Evolutionary conservation across 1,140 invertebrate genomes (phyloP).

Genomic region (Orussus abietinus): DNA sequence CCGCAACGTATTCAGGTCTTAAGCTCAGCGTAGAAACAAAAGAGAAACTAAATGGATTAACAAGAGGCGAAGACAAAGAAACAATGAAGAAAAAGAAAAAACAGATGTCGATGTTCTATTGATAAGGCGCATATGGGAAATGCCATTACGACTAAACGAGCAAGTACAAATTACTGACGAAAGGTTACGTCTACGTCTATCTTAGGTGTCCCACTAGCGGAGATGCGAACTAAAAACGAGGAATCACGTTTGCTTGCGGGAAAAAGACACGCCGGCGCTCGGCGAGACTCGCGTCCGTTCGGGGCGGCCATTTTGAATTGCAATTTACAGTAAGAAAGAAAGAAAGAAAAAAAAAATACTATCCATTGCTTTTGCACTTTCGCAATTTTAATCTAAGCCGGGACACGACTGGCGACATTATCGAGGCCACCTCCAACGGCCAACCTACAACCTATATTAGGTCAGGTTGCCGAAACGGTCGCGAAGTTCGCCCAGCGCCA

Average conservation of each 20-base stretch:
- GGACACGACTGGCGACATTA: too few relatives aligned
- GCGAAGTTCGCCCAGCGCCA: too few relatives aligned
- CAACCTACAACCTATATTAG: too few relatives aligned
- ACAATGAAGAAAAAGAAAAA: slow-evolving; percentile 28
- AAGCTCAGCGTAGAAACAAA: slow-evolving; percentile 36
- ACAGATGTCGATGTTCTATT: slow-evolving; percentile 42
- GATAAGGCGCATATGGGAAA: slow-evolving; percentile 28
- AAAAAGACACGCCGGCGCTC: too few relatives aligned
- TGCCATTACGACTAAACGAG: slow-evolving; percentile 51
- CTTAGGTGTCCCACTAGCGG: slow-evolving; percentile 31
- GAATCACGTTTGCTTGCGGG: too few relatives aligned
- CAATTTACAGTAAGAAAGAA: too few relatives aligned
- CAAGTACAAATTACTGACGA: slow-evolving; percentile 53
- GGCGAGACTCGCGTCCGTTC: too few relatives aligned
- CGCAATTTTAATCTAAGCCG: background rate
- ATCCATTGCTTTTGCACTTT: background rate
- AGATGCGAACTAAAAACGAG: too few relatives aligned
- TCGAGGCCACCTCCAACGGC: too few relatives aligned
- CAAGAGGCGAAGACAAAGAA: slow-evolving; percentile 24
- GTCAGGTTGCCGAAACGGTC: too few relatives aligned
- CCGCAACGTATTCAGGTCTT: slow-evolving; percentile 47
- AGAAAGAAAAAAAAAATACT: slow-evolving; percentile 2
- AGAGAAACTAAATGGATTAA: slow-evolving; percentile 27
- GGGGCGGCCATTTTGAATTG: too few relatives aligned
- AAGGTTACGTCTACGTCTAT: slow-evolving; percentile 40